Percentiles rank a stretch among this genome's conserved stretches.
phyloP scores from a whole-genome alignment of 2,113 vertebrate species.

The Rattus norvegicus region GRCr8 NC_086023.1:105732001-105732500 shows the following conservation, averaged over 20 bases:
- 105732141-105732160: not conserved
- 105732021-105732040: constrained; percentile 29
- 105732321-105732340: not conserved
- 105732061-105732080: not conserved
- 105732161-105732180: not conserved
- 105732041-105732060: constrained; percentile 19
- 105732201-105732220: not conserved
- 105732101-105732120: constrained; percentile 2
- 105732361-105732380: not conserved
- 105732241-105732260: not conserved
- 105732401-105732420: not conserved
- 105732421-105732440: not conserved
- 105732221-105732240: not conserved
- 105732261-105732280: not conserved
- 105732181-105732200: not conserved
- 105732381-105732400: not conserved
- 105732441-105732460: constrained; percentile 25
- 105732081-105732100: constrained; percentile 28
- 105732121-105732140: not conserved
- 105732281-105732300: not conserved
- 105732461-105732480: not conserved
- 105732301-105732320: not conserved
- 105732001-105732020: not conserved
- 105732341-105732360: not conserved
- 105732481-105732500: not conserved